These are phyloP conservation scores for Macroteleia sp. DNA, from an alignment of 2,888 invertebrate genomes.

Conservation along the genomic window DNA sequence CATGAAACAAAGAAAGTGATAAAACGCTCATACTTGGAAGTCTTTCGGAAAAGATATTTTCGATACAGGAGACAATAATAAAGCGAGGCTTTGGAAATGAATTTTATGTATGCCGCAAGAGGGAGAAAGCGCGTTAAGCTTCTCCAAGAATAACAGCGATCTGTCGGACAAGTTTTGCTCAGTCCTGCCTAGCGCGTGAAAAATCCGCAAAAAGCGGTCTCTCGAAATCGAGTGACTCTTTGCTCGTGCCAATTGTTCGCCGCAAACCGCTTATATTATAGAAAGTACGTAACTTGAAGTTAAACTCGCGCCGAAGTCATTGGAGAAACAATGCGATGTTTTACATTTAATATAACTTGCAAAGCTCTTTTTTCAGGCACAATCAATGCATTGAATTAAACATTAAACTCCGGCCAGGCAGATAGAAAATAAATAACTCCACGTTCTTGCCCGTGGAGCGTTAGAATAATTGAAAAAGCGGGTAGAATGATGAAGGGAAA, in stretches of 20 bases:
- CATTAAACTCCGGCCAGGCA: conserved; percentile 44
- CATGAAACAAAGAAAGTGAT: no score
- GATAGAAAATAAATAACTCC: conserved; percentile 50
- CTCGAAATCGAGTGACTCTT: neutral
- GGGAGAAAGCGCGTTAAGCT: conserved; percentile 23
- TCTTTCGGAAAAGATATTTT: no score
- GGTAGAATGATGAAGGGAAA: conserved; percentile 1
- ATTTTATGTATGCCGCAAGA: conserved; percentile 28
- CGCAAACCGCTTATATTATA: conserved; percentile 33
- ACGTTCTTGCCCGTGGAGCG: conserved; percentile 11
- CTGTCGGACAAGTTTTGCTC: conserved; percentile 26
- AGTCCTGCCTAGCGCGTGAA: neutral
- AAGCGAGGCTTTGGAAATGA: conserved; percentile 28
- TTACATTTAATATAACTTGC: conserved; percentile 60
- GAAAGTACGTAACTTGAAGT: conserved; percentile 41
- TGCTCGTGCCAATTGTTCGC: conserved; percentile 39
- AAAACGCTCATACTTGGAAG: no score
- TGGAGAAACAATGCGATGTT: conserved; percentile 54
- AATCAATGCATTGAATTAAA: conserved; percentile 64
- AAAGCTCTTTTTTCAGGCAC: conserved; percentile 39
- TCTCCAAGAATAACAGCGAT: conserved; percentile 50
- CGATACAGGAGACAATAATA: conserved; percentile 54
- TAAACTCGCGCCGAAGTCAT: conserved; percentile 41
- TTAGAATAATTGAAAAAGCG: conserved; percentile 46
- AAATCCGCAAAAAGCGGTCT: conserved; percentile 30